Base-by-base conservation (phyloP, 2,797 vertebrate species). In the Xenops minutus region DNA sequence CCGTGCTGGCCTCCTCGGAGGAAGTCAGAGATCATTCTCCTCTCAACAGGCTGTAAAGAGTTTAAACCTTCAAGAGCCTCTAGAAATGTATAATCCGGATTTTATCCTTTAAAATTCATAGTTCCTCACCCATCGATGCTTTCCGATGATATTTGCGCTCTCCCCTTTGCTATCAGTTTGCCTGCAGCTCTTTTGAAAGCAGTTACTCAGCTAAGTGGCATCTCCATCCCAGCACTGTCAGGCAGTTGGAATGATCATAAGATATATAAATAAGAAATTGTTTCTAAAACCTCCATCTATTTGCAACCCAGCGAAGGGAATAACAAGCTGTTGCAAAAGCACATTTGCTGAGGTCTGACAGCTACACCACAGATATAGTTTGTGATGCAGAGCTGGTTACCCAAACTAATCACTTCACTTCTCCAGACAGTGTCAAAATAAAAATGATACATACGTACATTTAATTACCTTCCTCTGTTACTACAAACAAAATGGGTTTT, bases 11-110 rank as follows among this genome's bases (percentile, higher is more conserved):
- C 88, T 95, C 92, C 59, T 58, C 2, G 22, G 78, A 89, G 91
- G 93, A 94, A 91, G 78, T 61, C 88, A 43, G 93, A 87, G 89
- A 95, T 93, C 87, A 90, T 55, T 83, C 90, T 52, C 63, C 74
- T 95, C 95, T 95, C 89, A 95, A 93, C 94, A 94, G 75, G 69
- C 94, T 80, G 81, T 86, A 85, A 92, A 95, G 94, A 92, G 72
- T 91, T 77, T 80, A 77, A 95, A 94, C 83, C 75, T 93, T 91
- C 91, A 66, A 93, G 90, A 93, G 41, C 56, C 55, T 80, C 86
- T 91, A 88, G 81, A 91, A 96, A 82, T 3, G 7, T 22, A 34
- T 89, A 79, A 92, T 80, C 83, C 0, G 20, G 74, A 78, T 93
- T 93, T 95, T 55, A 88, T 46, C 64, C 91, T 37, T 82, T 62